These are phyloP conservation scores for Camelus bactrianus DNA, from an alignment of 2,113 vertebrate genomes.

Conservation along the genomic window DNA sequence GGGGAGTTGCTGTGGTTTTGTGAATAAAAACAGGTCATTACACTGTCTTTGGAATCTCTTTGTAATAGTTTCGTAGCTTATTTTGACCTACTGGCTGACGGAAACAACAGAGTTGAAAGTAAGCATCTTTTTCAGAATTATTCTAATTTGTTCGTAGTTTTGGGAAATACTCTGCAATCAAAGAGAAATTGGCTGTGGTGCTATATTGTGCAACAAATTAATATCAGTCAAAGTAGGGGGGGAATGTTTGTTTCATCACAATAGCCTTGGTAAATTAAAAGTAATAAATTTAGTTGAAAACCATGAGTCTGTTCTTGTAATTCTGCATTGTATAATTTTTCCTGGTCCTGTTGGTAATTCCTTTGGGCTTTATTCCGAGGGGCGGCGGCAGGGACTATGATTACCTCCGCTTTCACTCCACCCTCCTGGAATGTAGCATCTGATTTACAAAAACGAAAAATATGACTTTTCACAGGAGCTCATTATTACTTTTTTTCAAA, in stretches of 20 bases:
- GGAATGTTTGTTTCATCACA: conserved; percentile 70
- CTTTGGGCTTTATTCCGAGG: conserved; percentile 70
- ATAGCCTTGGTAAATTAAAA: conserved; percentile 77
- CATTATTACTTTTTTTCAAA: conserved; percentile 63
- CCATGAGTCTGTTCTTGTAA: conserved; percentile 40
- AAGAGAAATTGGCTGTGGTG: neutral
- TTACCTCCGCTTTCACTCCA: conserved; percentile 64
- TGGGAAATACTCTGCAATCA: conserved; percentile 5
- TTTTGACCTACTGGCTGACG: conserved; percentile 48
- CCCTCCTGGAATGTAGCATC: conserved; percentile 70
- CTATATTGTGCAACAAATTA: conserved; percentile 63
- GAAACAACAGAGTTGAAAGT: conserved; percentile 59
- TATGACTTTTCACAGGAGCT: conserved; percentile 67
- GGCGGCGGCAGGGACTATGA: conserved; percentile 12
- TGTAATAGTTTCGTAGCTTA: conserved; percentile 30
- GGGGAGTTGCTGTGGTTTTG: neutral
- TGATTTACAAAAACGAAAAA: conserved; percentile 69
- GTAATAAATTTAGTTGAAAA: conserved; percentile 78
- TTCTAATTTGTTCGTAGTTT: conserved; percentile 59
- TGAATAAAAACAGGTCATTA: conserved; percentile 2
- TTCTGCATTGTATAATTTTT: conserved; percentile 49
- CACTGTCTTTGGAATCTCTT: neutral
- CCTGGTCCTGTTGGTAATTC: conserved; percentile 42
- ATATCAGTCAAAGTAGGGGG: neutral
- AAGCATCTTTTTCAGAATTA: conserved; percentile 62